Percentiles rank a stretch among this genome's conserved stretches.
Evolutionary conservation across 2,888 invertebrate genomes (phyloP).

Genomic region (Polyploca ridens): DNA sequence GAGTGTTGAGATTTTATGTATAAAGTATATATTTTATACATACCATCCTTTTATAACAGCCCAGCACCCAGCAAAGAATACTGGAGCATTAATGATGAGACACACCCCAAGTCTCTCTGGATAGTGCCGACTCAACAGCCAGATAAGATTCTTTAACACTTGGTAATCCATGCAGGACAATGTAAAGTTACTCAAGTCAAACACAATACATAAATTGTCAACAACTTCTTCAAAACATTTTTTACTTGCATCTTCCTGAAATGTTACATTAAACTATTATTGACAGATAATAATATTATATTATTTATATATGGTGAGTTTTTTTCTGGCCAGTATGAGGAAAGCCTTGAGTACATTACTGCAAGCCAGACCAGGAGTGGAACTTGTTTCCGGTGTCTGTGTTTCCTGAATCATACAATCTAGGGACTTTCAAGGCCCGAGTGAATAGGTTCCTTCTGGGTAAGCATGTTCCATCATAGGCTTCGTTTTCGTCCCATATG

Average conservation of each 20-base stretch:
- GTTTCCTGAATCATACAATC: too few species aligned
- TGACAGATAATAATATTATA: too few species aligned
- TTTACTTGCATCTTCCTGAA: slow-evolving; percentile 90
- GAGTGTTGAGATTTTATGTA: too few species aligned
- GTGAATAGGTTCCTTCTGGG: too few species aligned
- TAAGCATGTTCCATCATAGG: too few species aligned
- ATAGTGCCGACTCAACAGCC: slow-evolving; percentile 90
- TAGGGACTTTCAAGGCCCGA: too few species aligned
- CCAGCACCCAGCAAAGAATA: slow-evolving; percentile 92
- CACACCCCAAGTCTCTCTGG: slow-evolving; percentile 92
- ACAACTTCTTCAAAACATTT: slow-evolving; percentile 91
- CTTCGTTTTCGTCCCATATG: too few species aligned
- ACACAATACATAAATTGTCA: slow-evolving; percentile 92
- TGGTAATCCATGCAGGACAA: slow-evolving; percentile 92
- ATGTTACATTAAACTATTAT: slow-evolving; percentile 16
- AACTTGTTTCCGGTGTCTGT: too few species aligned
- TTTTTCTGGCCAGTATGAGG: too few species aligned
- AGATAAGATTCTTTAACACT: slow-evolving; percentile 90
- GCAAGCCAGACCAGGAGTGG: too few species aligned
- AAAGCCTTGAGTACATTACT: too few species aligned
- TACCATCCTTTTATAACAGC: slow-evolving; percentile 90
- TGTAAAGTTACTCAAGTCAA: slow-evolving; percentile 90
- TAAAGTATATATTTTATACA: slow-evolving; percentile 36
- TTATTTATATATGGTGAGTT: too few species aligned
- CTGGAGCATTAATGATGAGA: slow-evolving; percentile 89